Percentiles rank a stretch among this genome's conserved stretches.
phyloP scores from a whole-genome alignment of 2,888 invertebrate genomes.

The Trichopria drosophilae region DNA sequence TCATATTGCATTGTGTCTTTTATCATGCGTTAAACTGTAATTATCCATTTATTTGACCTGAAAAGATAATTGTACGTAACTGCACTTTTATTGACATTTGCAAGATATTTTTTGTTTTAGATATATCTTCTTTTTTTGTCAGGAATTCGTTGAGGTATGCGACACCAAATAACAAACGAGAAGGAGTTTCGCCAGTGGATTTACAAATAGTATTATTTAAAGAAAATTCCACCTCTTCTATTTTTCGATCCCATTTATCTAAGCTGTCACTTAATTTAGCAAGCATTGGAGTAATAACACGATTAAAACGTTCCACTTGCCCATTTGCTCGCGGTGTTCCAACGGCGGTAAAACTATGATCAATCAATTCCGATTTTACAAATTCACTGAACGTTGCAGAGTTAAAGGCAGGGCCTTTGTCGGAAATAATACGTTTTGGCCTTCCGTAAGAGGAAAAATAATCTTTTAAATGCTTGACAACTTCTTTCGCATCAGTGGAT shows the following conservation, averaged over 20 bases:
- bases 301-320: slow-evolving; percentile 40
- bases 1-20: no score
- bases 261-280: slow-evolving; percentile 31
- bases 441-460: slow-evolving; percentile 36
- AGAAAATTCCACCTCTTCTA: slow-evolving; percentile 22
- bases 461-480: slow-evolving; percentile 26
- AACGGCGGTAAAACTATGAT: slow-evolving; percentile 40
- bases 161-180: no score
- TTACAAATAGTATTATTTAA: no score
- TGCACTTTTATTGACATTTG: no score
- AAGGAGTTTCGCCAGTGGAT: no score
- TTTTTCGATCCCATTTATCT: slow-evolving; percentile 25
- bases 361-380: slow-evolving; percentile 21
- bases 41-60: no score
- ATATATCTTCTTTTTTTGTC: no score
- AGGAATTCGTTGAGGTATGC: no score
- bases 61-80: no score
- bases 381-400: slow-evolving; percentile 39
- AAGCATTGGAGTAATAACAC: slow-evolving; percentile 36
- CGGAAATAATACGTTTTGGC: slow-evolving; percentile 37
- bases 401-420: slow-evolving; percentile 45
- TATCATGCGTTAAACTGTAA: no score
- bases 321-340: slow-evolving; percentile 43
- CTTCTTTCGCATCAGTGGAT: slow-evolving; percentile 28
- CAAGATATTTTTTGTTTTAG: no score